Conservation (phyloP, 2,113 vertebrate species). For the Chiloscyllium plagiosum region DNA sequence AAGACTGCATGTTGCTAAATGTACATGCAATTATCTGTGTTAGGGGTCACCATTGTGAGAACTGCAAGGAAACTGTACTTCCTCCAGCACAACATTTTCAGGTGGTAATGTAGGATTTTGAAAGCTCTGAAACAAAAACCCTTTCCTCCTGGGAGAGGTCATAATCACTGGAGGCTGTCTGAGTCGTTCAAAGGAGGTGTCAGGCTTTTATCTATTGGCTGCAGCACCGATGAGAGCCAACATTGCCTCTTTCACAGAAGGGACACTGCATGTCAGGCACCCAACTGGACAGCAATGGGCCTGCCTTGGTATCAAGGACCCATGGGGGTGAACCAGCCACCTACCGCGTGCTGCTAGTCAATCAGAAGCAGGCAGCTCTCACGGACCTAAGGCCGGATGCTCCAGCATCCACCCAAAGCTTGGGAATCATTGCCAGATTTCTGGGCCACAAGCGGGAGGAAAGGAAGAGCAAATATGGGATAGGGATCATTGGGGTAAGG, state of each 20-base stretch:
- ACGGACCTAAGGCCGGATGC: too few relatives aligned
- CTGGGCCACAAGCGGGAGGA: not conserved
- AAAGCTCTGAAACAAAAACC: not conserved
- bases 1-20: not conserved
- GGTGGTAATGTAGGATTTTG: not conserved
- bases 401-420: not conserved
- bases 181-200: not conserved
- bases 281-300: not conserved
- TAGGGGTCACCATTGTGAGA: not conserved
- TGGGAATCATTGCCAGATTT: not conserved
- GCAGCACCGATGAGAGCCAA: too few relatives aligned
- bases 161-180: not conserved
- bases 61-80: not conserved
- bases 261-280: not conserved
- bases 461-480: not conserved
- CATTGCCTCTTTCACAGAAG: too few relatives aligned
- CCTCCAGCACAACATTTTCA: not conserved
- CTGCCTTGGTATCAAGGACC: not conserved
- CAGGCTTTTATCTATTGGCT: not conserved
- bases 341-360: not conserved
- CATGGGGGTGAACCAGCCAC: not conserved
- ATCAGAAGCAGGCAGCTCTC: not conserved
- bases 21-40: not conserved
- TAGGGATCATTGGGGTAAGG: not conserved
- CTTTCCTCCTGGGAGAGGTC: not conserved